Conservation (phyloP, 2,888 invertebrate species). For the Piscicola geometra region DNA sequence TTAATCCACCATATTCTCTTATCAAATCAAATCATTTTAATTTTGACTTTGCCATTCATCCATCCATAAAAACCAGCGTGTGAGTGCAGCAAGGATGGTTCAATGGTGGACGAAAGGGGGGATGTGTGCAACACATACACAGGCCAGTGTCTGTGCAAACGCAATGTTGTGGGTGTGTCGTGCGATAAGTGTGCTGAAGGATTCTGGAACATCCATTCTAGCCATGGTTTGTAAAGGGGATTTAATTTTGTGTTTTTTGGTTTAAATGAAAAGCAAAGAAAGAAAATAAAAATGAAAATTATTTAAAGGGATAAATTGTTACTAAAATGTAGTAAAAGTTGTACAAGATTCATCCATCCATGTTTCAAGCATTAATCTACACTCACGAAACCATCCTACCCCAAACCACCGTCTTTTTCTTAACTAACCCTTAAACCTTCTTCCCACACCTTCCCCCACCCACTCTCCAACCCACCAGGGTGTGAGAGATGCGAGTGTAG, state of each 20-base stretch:
- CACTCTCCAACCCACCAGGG: too few species aligned
- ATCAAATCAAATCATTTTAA: neutral
- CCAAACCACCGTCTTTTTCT: too few species aligned
- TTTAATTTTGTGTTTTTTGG: too few species aligned
- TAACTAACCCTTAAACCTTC: too few species aligned
- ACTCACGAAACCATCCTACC: too few species aligned
- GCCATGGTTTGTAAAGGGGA: slow-evolving; percentile 59
- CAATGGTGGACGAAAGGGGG: slow-evolving; percentile 46
- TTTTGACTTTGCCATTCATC: neutral
- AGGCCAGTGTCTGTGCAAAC: slow-evolving; percentile 55
- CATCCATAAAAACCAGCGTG: slow-evolving; percentile 62
- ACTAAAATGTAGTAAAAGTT: neutral
- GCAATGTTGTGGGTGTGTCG: slow-evolving; percentile 50
- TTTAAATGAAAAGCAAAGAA: too few species aligned
- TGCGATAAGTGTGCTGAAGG: slow-evolving; percentile 53
- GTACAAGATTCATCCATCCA: neutral
- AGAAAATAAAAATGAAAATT: too few species aligned
- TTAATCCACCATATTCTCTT: neutral
- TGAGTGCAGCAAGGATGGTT: slow-evolving; percentile 77
- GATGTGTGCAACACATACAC: slow-evolving; percentile 50
- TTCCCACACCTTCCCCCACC: too few species aligned
- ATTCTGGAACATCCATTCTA: slow-evolving; percentile 64
- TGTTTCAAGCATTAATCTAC: too few species aligned
- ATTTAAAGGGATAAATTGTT: neutral
- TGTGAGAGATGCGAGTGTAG: slow-evolving; percentile 67